These are phyloP conservation scores for Acanthis flammea DNA, from an alignment of 2,797 vertebrate genomes.

Conservation along the genomic window DNA sequence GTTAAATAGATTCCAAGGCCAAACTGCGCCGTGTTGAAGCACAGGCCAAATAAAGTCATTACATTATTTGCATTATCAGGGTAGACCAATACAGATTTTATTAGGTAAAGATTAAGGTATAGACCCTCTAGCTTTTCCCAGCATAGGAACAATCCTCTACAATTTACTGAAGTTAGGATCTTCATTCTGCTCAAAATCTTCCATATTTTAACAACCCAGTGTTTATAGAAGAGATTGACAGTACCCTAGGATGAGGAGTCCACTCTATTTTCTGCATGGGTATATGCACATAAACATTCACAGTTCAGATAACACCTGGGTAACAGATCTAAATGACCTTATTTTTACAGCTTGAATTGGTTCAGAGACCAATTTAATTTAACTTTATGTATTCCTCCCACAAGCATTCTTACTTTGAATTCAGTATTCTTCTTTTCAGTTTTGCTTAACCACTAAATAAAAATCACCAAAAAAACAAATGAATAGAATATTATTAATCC, in stretches of 20 bases:
- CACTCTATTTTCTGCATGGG: not conserved
- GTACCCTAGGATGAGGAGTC: not conserved
- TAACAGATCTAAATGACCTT: not conserved
- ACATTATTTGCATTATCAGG: not conserved
- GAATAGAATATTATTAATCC: not conserved
- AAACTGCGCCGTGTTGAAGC: fast-evolving
- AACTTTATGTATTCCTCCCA: not conserved
- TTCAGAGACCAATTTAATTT: slow-evolving; percentile 15
- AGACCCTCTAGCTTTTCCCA: not conserved
- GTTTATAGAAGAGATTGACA: not conserved
- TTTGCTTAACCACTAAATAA: slow-evolving; percentile 1
- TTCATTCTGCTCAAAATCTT: not conserved
- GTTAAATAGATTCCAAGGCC: not conserved
- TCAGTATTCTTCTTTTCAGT: not conserved
- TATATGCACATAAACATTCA: not conserved
- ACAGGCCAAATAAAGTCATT: not conserved
- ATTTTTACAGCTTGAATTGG: not conserved
- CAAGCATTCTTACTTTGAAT: not conserved
- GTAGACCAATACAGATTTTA: not conserved
- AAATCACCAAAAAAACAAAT: not conserved
- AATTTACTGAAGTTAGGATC: not conserved
- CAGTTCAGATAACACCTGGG: not conserved
- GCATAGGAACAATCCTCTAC: not conserved
- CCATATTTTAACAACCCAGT: not conserved
- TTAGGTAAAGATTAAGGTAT: not conserved